Evolutionary conservation across 2,888 invertebrate species (phyloP).

Genomic region (Oithona nana): DNA sequence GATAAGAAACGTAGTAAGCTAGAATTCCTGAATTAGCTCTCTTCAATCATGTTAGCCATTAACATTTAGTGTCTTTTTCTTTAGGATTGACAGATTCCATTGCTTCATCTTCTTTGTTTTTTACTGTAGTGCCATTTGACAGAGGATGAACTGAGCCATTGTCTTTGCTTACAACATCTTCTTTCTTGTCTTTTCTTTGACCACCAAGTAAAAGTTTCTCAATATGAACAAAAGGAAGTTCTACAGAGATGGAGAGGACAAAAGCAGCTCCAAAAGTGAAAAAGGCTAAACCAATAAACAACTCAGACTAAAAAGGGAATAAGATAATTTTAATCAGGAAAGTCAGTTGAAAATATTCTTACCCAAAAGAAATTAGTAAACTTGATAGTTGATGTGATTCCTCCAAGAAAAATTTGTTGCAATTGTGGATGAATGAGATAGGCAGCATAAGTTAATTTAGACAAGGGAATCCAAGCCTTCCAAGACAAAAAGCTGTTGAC

Average conservation of each 20-base stretch:
- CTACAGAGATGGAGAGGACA: background rate
- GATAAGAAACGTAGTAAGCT: no score
- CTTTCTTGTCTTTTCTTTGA: no score
- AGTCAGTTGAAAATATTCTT: background rate
- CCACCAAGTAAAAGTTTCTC: background rate
- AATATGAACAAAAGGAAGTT: background rate
- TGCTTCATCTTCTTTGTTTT: no score
- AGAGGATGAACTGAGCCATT: no score
- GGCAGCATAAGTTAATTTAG: slow-evolving; percentile 47
- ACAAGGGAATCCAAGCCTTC: slow-evolving; percentile 42
- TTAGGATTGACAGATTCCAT: no score
- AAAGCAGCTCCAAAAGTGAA: background rate
- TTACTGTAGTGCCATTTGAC: no score
- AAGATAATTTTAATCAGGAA: background rate
- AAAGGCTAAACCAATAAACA: background rate
- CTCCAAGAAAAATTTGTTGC: background rate
- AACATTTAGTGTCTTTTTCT: no score
- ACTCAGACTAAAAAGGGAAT: background rate
- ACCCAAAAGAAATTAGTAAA: background rate
- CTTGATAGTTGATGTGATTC: background rate
- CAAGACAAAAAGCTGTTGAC: slow-evolving; percentile 38
- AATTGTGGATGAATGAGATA: slow-evolving; percentile 30
- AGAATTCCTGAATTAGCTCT: no score
- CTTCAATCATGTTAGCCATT: no score
- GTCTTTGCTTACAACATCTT: no score